Percentiles rank a stretch among this genome's conserved stretches.
These are phyloP conservation scores for Parambassis ranga DNA, from an alignment of 2,797 vertebrate species.

Conservation along the genomic window DNA sequence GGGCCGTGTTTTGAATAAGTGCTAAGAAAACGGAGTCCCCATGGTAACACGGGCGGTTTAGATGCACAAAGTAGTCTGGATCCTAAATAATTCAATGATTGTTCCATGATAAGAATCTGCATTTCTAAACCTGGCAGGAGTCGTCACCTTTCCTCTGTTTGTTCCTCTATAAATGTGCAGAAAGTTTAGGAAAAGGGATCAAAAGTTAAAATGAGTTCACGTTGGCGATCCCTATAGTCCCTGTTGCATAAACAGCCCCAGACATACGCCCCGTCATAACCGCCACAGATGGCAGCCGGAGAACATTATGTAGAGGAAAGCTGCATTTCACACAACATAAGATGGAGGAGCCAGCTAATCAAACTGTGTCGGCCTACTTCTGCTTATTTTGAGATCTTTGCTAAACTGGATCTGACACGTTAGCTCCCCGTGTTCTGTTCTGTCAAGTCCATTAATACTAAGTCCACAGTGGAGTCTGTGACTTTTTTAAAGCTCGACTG, in stretches of 20 bases:
- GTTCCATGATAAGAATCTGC: background rate
- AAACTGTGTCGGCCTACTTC: too few species aligned
- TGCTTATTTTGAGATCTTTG: background rate
- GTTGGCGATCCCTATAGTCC: slow-evolving; percentile 13
- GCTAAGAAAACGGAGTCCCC: slow-evolving; percentile 14
- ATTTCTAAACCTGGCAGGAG: background rate
- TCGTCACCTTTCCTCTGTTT: background rate
- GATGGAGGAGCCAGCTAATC: too few species aligned
- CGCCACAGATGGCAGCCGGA: slow-evolving; percentile 24
- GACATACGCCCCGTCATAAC: slow-evolving; percentile 1
- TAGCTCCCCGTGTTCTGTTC: too few species aligned
- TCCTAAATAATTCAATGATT: background rate
- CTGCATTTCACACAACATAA: too few species aligned
- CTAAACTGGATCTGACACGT: background rate
- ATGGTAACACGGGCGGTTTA: background rate
- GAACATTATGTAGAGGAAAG: background rate
- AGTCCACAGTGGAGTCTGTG: too few species aligned
- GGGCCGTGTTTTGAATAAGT: slow-evolving; percentile 32
- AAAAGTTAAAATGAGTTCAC: background rate
- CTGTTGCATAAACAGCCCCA: slow-evolving; percentile 7
- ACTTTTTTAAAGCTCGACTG: too few species aligned
- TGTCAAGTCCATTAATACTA: too few species aligned
- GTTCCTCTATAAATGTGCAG: background rate
- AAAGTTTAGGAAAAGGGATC: background rate
- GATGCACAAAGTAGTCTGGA: background rate